These are phyloP conservation scores for Pectinophora gossypiella DNA, from an alignment of 1,140 invertebrate genomes.

Conservation along the genomic window DNA sequence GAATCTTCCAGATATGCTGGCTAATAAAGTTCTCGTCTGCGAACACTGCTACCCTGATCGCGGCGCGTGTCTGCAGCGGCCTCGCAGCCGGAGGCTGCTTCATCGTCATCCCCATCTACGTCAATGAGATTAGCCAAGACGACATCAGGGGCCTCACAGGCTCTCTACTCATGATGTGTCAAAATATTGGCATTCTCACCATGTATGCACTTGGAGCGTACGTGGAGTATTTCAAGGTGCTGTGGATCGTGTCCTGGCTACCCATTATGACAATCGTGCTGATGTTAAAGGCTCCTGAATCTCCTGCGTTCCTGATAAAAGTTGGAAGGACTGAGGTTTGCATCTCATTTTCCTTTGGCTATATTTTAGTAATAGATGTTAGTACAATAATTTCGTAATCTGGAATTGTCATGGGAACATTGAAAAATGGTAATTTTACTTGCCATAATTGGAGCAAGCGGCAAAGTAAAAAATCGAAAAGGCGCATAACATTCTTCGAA, in stretches of 20 bases:
- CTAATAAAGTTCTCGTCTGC: conserved; percentile 15
- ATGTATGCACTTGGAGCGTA: conserved; percentile 75
- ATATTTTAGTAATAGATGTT: neutral
- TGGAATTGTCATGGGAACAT: no score
- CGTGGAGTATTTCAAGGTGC: conserved; percentile 59
- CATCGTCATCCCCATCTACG: conserved; percentile 17
- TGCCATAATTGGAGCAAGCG: no score
- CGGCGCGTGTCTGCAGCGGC: conserved; percentile 18
- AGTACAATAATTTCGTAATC: no score
- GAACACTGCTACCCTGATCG: conserved; percentile 9
- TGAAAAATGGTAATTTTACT: no score
- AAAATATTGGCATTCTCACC: conserved; percentile 21
- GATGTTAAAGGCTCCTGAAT: conserved; percentile 37
- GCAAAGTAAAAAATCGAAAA: no score
- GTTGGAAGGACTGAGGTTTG: conserved; percentile 34
- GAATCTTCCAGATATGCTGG: conserved; percentile 20
- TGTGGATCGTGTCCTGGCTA: conserved; percentile 23
- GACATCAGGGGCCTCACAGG: conserved; percentile 14
- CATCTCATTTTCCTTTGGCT: neutral
- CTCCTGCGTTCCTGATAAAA: conserved; percentile 42
- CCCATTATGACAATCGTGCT: conserved; percentile 20
- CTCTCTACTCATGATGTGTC: conserved; percentile 11
- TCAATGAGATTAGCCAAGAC: conserved; percentile 25
- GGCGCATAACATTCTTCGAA: no score
- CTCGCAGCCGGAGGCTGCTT: conserved; percentile 18